Conservation (phyloP, 2,888 invertebrate species). For the Drosophila maculinotata region DNA sequence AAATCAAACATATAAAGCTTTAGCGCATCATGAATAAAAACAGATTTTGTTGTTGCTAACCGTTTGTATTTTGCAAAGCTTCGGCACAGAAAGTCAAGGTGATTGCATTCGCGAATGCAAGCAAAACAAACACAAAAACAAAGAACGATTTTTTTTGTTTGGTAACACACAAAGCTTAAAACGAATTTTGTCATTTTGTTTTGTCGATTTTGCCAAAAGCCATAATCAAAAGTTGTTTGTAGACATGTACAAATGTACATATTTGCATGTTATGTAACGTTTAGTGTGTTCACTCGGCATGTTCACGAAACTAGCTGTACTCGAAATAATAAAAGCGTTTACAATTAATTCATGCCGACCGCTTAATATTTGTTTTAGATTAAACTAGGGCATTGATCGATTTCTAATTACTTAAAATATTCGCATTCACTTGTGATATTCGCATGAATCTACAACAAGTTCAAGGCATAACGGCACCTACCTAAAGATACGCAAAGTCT, state of each 20-base stretch:
- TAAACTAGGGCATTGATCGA: background rate
- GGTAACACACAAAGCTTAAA: background rate
- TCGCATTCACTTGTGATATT: constrained; percentile 20
- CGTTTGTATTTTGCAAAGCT: constrained; percentile 19
- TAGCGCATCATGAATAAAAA: constrained; percentile 7
- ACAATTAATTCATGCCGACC: background rate
- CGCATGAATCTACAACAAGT: constrained; percentile 27
- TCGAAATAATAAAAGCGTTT: background rate
- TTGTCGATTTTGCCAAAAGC: background rate
- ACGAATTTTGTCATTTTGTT: background rate
- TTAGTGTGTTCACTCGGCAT: background rate
- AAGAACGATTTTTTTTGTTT: constrained; percentile 1
- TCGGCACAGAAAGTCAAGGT: constrained; percentile 51
- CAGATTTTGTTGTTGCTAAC: constrained; percentile 38
- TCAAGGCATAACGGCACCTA: constrained; percentile 18
- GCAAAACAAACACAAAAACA: constrained; percentile 7
- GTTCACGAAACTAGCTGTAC: constrained; percentile 7
- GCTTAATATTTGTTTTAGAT: constrained; percentile 6
- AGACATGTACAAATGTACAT: background rate
- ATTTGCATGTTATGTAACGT: constrained; percentile 10
- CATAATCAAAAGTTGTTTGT: constrained; percentile 1
- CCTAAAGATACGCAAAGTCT: constrained; percentile 23
- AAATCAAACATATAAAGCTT: constrained; percentile 11
- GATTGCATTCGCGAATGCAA: constrained; percentile 37
- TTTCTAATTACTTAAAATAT: background rate